Evolutionary conservation across 2,113 vertebrate genomes (phyloP), one percentile per base, ranked within the genome.

Genomic region (Hymenochirus boettgeri): DNA sequence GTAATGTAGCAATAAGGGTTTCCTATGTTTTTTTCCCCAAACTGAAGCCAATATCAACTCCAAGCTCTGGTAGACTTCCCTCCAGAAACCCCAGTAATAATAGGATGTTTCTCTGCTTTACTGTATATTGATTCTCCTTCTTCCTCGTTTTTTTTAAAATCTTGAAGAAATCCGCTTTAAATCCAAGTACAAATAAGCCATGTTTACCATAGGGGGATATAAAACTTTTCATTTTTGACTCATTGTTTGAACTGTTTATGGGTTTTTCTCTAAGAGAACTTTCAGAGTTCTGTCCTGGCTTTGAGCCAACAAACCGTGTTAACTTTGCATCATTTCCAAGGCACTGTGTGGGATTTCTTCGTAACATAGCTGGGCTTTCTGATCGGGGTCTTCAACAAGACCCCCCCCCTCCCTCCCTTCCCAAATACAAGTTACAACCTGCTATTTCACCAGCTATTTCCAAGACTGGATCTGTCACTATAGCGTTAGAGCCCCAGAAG

Each of bases 241-340:
- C 77, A 61, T 79, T 85, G 81, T 82, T 81, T 82, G 74, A 80
- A 84, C 82, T 88, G 86, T 88, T 89, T 89, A 88, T 87, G 75
- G 71, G 82, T 82, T 84, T 79, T 85, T 81, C 85, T 81, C 80
- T 75, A 87, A 87, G 83, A 85, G 82, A 86, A 80, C 78, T 82
- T 85, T 81, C 80, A 83, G 78, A 88, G 87, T 88, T 89, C 77
- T 71, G 80, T 76, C 72, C 78, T 89, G 88, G 86, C 83, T 21
- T 18, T 0, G 9, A 69, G 84, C 83, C 87, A 90, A 79, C 42
- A 74, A 75, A 72, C 81, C 72, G 74, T 79, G 80, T 78, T 86
- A 83, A 81, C 79, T 80, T 78, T 81, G 78, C 81, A 74, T 83
- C 78, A 84, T 86, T 88, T 88, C 86, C 84, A 83, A 86, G 81